These are phyloP conservation scores for Pterocles burchelli DNA, from an alignment of 2,113 vertebrate species.

Conservation along the genomic window DNA sequence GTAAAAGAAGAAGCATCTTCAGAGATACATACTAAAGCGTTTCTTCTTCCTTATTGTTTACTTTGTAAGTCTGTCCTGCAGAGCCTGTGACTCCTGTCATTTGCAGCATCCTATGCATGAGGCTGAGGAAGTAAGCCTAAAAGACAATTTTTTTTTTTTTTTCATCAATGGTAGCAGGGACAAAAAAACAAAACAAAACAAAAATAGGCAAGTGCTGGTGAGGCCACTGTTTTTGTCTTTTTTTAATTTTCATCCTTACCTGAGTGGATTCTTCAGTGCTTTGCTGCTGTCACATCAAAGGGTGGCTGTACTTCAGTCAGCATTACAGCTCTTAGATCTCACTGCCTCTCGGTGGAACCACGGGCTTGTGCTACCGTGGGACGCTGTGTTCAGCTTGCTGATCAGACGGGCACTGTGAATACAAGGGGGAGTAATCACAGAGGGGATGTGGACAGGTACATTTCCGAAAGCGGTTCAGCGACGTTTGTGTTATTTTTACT, in stretches of 20 bases:
- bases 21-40: background rate
- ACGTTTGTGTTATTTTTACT: background rate
- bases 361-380: fast-evolving
- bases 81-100: background rate
- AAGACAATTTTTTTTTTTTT: background rate
- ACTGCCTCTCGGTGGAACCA: background rate
- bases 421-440: background rate
- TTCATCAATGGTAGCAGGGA: background rate
- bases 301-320: constrained; percentile 47
- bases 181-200: background rate
- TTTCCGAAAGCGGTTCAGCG: background rate
- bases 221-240: background rate
- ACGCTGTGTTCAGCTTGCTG: background rate
- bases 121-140: constrained; percentile 3
- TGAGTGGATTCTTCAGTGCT: background rate
- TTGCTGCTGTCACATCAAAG: constrained; percentile 51
- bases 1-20: background rate
- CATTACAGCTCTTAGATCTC: constrained; percentile 12
- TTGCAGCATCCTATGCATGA: background rate
- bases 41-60: background rate
- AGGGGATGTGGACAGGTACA: background rate
- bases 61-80: background rate
- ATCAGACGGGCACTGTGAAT: background rate
- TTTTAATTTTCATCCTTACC: background rate
- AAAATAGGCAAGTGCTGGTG: background rate